These are phyloP conservation scores for Siniperca knerii DNA, from an alignment of 2,113 vertebrate genomes.

Conservation along the genomic window DNA sequence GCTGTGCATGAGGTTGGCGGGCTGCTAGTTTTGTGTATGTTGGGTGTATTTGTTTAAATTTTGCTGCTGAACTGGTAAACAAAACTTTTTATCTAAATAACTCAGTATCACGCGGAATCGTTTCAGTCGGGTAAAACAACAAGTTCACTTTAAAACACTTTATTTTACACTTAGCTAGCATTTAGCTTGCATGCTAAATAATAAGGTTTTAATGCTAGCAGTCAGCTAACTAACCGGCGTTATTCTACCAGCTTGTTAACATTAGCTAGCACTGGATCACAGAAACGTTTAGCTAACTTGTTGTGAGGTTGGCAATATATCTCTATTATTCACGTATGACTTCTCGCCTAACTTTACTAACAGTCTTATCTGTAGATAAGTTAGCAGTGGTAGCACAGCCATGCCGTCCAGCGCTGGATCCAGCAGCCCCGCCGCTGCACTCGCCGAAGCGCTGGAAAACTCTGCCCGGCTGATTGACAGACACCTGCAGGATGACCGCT, in stretches of 20 bases:
- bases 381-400: slow-evolving; percentile 25
- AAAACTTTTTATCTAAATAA: slow-evolving; percentile 2
- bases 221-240: slow-evolving; percentile 39
- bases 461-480: slow-evolving; percentile 91
- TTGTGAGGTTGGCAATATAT: background rate
- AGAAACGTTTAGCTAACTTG: background rate
- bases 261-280: background rate
- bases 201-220: slow-evolving; percentile 12
- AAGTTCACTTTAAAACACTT: background rate
- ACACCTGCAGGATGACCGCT: slow-evolving; percentile 92
- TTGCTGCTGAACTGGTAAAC: background rate
- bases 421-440: slow-evolving; percentile 78
- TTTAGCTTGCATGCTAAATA: slow-evolving; percentile 61
- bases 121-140: slow-evolving; percentile 49
- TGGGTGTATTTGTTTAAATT: slow-evolving; percentile 35
- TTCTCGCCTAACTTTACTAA: background rate
- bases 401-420: slow-evolving; percentile 89
- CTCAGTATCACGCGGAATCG: background rate
- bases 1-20: slow-evolving; percentile 80
- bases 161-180: slow-evolving; percentile 23
- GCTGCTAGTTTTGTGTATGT: slow-evolving; percentile 31
- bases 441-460: slow-evolving; percentile 90
- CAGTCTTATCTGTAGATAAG: background rate
- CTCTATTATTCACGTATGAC: background rate
- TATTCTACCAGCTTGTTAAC: background rate